phyloP scores from a whole-genome alignment of 1,140 invertebrate species.

The Matsumurasca onukii region DNA sequence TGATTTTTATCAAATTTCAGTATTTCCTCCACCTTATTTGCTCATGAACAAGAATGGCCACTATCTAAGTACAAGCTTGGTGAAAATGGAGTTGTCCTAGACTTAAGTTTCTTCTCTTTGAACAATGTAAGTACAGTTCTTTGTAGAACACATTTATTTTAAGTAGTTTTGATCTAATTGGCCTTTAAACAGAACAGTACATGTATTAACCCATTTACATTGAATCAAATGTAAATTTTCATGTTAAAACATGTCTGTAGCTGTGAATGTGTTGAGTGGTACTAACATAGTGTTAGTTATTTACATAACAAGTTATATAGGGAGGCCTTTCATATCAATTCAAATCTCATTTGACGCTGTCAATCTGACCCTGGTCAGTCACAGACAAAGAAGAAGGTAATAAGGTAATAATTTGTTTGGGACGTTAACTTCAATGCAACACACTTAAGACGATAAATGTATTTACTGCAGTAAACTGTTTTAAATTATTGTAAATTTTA shows the following conservation, averaged over 20 bases:
- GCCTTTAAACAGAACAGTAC: not conserved
- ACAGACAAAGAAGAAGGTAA: no score
- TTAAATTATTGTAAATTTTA: no score
- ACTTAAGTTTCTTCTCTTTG: conserved; percentile 62
- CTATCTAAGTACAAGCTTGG: conserved; percentile 76
- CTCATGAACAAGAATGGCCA: conserved; percentile 70
- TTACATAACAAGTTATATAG: not conserved
- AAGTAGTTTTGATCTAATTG: not conserved
- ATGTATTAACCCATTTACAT: not conserved
- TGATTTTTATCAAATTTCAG: conserved; percentile 55
- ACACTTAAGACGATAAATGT: no score
- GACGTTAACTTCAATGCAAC: no score
- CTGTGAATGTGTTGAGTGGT: not conserved
- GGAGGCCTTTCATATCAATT: not conserved
- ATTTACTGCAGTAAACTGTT: no score
- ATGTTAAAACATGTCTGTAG: no score
- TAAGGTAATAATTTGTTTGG: no score
- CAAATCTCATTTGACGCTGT: not conserved
- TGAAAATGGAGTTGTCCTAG: conserved; percentile 63
- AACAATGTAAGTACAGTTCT: conserved; percentile 2
- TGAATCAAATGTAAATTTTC: no score
- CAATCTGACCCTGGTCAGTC: no score
- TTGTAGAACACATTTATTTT: not conserved
- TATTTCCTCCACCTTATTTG: conserved; percentile 66
- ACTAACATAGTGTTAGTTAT: conserved; percentile 2